Conservation (phyloP, 1,140 invertebrate species). For the Eulimnadia texana region DNA sequence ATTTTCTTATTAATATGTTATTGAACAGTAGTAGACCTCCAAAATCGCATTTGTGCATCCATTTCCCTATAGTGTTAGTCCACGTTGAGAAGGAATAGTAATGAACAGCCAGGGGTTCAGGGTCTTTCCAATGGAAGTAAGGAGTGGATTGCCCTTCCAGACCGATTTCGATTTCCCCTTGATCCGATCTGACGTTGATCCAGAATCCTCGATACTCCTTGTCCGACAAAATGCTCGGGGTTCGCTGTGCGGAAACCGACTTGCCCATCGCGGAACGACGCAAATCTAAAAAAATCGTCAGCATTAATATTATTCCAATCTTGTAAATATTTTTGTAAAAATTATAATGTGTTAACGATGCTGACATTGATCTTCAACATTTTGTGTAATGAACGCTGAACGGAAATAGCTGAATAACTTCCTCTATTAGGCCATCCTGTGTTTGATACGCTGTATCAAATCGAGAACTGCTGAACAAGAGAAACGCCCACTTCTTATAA, state of each 20-base stretch:
- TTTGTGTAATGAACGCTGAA: too few species aligned
- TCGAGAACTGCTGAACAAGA: too few species aligned
- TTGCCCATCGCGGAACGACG: constrained; percentile 28
- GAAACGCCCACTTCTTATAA: background rate
- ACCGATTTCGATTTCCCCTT: constrained; percentile 37
- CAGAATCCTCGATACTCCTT: constrained; percentile 39
- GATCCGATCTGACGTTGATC: constrained; percentile 30
- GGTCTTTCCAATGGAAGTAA: constrained; percentile 36
- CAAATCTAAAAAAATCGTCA: constrained; percentile 35
- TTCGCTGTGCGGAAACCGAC: constrained; percentile 27
- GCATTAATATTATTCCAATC: background rate
- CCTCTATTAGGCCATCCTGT: too few species aligned
- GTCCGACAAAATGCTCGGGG: constrained; percentile 34
- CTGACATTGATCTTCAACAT: too few species aligned
- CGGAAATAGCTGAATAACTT: too few species aligned
- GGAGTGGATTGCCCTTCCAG: constrained; percentile 36
- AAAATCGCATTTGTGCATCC: constrained; percentile 37
- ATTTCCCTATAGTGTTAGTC: constrained; percentile 40
- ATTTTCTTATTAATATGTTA: background rate
- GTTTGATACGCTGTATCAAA: too few species aligned
- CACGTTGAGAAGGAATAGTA: constrained; percentile 43
- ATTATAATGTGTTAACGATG: background rate
- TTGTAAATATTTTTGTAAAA: constrained; percentile 27
- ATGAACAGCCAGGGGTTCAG: constrained; percentile 33
- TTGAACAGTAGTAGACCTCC: background rate